Conservation (phyloP, 2,113 vertebrate genomes). For the Grammomys dolichurus region DNA sequence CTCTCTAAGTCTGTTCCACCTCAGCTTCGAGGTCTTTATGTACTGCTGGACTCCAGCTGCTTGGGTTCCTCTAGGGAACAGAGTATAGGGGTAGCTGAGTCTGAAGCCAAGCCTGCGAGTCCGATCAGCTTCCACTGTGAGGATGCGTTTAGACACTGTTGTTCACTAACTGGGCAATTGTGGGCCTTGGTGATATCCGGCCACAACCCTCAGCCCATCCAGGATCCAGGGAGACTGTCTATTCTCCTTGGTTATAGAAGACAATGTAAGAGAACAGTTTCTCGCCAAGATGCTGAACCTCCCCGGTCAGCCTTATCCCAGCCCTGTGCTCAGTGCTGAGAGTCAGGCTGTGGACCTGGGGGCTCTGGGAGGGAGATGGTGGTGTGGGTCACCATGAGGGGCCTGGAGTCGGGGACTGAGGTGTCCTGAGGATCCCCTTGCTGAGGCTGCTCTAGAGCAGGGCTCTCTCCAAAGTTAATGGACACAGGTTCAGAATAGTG, state of each 20-base stretch:
- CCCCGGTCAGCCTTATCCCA: rapidly evolving
- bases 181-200: background rate
- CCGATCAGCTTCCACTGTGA: background rate
- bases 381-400: rapidly evolving
- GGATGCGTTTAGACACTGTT: background rate
- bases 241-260: background rate
- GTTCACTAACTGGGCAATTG: background rate
- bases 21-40: background rate
- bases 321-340: background rate
- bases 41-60: background rate
- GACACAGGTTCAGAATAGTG: background rate
- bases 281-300: rapidly evolving
- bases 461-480: background rate
- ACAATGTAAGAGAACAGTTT: background rate
- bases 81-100: background rate
- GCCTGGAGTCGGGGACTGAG: background rate
- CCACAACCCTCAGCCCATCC: too few relatives aligned
- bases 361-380: background rate
- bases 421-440: background rate
- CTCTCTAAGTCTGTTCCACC: rapidly evolving
- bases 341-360: background rate
- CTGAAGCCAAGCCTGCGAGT: background rate
- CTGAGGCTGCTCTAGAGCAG: background rate
- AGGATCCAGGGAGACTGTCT: background rate
- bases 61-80: background rate